Percentiles rank a stretch among this genome's conserved stretches.
Conservation (phyloP, 2,113 vertebrate species). For the Uropsilus gracilis region DNA sequence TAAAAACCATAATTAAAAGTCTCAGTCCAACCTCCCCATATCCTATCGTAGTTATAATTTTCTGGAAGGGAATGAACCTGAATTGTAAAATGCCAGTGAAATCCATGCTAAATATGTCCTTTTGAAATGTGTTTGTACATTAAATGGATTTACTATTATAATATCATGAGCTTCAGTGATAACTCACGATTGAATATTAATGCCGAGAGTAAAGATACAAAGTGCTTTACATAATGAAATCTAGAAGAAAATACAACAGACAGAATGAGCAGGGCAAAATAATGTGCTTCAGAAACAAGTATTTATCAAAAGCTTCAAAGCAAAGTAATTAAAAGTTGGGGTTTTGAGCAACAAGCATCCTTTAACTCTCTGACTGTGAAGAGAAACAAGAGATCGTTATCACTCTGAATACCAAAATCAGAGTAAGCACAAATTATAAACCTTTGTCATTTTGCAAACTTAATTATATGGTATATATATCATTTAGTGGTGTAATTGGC, state of each 20-base stretch:
- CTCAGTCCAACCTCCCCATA: not conserved
- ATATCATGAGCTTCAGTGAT: not conserved
- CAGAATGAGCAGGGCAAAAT: not conserved
- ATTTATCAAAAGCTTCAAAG: conserved; percentile 13
- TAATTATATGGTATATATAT: not conserved
- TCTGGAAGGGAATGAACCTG: not conserved
- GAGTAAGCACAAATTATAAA: not conserved
- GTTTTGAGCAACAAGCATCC: not conserved
- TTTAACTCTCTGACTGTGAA: not conserved
- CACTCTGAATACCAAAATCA: not conserved
- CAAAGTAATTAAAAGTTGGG: conserved; percentile 20
- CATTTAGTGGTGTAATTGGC: not conserved
- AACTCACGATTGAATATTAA: conserved; percentile 39
- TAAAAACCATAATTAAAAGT: conserved; percentile 35
- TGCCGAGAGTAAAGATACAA: not conserved
- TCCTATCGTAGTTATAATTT: not conserved
- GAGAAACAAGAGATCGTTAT: not conserved
- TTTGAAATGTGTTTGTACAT: conserved; percentile 42
- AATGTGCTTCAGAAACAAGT: conserved; percentile 10
- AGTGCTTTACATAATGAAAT: conserved; percentile 17
- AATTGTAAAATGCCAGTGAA: not conserved
- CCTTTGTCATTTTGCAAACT: not conserved
- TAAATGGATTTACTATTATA: conserved; percentile 32
- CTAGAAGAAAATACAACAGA: conserved; percentile 20
- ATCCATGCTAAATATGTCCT: not conserved